Conservation (phyloP, 23 tunicate species). For the Aplidium turbinatum region DNA sequence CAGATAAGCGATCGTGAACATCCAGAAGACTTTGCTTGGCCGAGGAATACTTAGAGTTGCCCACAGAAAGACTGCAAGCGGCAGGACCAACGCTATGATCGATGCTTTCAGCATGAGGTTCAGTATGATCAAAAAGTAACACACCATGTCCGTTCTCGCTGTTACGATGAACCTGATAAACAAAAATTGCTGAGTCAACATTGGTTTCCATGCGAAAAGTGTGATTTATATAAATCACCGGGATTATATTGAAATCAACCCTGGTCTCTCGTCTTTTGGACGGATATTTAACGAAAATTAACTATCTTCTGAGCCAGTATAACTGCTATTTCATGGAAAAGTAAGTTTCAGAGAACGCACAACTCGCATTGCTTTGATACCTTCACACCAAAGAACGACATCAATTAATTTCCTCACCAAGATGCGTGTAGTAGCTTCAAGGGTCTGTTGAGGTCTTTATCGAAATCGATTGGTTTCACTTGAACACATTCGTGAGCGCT, state of each 20-base stretch:
- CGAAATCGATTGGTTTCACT: slow-evolving; percentile 64
- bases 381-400: no score
- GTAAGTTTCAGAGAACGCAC: no score
- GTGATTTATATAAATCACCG: background rate
- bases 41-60: slow-evolving; percentile 80
- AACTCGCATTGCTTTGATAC: no score
- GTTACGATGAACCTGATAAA: slow-evolving; percentile 69
- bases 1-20: slow-evolving; percentile 57
- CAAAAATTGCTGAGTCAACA: no score
- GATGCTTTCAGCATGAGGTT: slow-evolving; percentile 92
- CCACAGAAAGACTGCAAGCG: slow-evolving; percentile 80
- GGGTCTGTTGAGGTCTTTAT: slow-evolving; percentile 61
- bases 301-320: no score
- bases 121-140: slow-evolving; percentile 87
- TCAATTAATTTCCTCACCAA: slow-evolving; percentile 77
- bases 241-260: no score
- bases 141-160: slow-evolving; percentile 81
- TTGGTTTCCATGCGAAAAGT: background rate
- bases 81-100: slow-evolving; percentile 77
- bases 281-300: no score
- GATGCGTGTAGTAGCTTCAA: slow-evolving; percentile 64
- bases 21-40: slow-evolving; percentile 89
- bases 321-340: no score
- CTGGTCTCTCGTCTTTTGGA: no score
- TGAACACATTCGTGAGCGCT: slow-evolving; percentile 18